A percentile compares a stretch with the other conserved stretches of the same genome.
These are phyloP conservation scores for Paedocypris sp. DNA, from an alignment of 2,113 vertebrate genomes.

Conservation along the genomic window DNA sequence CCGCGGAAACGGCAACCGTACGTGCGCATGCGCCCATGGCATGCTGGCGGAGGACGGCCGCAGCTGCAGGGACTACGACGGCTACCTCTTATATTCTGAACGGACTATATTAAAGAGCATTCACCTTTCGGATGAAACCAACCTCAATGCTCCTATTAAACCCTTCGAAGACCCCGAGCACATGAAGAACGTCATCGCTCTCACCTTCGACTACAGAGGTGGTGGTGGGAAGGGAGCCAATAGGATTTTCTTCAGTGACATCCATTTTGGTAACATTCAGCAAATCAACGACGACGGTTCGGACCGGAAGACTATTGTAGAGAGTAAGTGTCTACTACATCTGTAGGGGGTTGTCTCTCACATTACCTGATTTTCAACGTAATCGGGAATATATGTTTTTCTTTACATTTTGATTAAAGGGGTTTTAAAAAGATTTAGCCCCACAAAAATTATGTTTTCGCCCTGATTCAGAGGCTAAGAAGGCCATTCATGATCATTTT, in stretches of 20 bases:
- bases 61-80: conserved; percentile 83
- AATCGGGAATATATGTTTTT: no score
- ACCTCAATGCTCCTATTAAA: conserved; percentile 88
- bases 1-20: conserved; percentile 64
- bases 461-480: no score
- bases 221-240: conserved; percentile 73
- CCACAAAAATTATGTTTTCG: no score
- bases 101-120: conserved; percentile 96
- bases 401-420: no score
- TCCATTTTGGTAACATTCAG: conserved; percentile 98
- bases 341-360: no score
- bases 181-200: conserved; percentile 95
- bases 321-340: conserved; percentile 78
- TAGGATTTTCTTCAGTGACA: conserved; percentile 94
- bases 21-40: conserved; percentile 88
- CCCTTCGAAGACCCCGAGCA: conserved; percentile 92
- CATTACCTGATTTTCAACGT: no score
- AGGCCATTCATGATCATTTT: no score
- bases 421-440: no score
- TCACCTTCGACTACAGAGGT: conserved; percentile 84
- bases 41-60: conserved; percentile 81
- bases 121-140: conserved; percentile 88
- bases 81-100: conserved; percentile 92
- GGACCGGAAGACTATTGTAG: conserved; percentile 79
- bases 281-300: conserved; percentile 87